phyloP scores from a whole-genome alignment of 2,113 vertebrate species.

The Solea solea region DNA sequence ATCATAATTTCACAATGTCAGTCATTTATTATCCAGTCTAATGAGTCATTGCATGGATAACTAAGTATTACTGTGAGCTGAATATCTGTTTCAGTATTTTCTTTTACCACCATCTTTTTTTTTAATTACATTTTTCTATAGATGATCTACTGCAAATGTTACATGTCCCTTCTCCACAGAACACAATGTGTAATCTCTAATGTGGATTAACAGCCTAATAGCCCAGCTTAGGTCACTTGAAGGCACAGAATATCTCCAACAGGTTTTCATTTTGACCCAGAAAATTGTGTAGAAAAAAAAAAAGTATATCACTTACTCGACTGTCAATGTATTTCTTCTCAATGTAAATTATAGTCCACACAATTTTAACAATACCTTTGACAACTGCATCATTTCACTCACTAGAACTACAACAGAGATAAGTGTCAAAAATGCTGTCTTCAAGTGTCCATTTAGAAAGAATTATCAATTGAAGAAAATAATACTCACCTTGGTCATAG shows the following conservation, averaged over 20 bases:
- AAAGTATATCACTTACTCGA: no score
- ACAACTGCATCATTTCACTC: conserved; percentile 4
- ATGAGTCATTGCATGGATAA: no score
- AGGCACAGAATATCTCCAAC: conserved; percentile 14
- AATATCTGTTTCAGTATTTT: no score
- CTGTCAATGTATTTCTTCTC: background rate
- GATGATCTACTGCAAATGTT: background rate
- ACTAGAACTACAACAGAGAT: conserved; percentile 3
- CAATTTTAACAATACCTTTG: background rate
- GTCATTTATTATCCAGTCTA: no score
- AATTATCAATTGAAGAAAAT: background rate
- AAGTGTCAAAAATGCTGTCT: background rate
- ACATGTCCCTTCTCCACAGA: conserved; percentile 3
- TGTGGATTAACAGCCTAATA: conserved; percentile 55
- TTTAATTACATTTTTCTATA: no score
- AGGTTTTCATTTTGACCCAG: conserved; percentile 4
- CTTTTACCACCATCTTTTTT: no score
- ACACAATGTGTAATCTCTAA: conserved; percentile 8
- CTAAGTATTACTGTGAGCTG: no score
- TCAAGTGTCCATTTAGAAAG: conserved; percentile 2
- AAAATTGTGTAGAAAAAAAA: background rate
- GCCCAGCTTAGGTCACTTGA: conserved; percentile 33
- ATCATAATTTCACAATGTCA: no score
- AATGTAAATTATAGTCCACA: background rate
- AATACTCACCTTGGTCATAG: conserved; percentile 54